A percentile compares a stretch with the other conserved stretches of the same genome.
Conservation (phyloP, 2,113 vertebrate genomes). For the Plestiodon gilberti region DNA sequence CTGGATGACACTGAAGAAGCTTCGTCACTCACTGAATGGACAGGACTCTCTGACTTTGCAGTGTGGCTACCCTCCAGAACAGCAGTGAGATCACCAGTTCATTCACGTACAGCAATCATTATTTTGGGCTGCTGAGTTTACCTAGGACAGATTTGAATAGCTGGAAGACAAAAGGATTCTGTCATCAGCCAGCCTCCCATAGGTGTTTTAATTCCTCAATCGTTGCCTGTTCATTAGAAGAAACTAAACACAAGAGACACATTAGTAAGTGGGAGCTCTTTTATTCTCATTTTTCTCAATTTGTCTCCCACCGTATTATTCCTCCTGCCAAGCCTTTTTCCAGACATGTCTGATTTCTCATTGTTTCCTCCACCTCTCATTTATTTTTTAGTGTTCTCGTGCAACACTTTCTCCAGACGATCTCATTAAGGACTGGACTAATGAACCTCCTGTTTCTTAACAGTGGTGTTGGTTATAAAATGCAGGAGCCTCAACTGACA, state of each 20-base stretch:
- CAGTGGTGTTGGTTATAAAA: conserved; percentile 48
- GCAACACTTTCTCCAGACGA: conserved; percentile 70
- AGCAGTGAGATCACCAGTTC: background rate
- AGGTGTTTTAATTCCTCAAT: background rate
- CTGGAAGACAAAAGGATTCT: background rate
- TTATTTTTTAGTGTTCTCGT: conserved; percentile 63
- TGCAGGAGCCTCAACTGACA: conserved; percentile 40
- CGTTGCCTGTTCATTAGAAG: background rate
- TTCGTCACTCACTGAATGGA: background rate
- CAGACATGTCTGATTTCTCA: background rate
- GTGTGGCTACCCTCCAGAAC: background rate
- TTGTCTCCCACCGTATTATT: conserved; percentile 25
- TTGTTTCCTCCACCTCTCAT: conserved; percentile 29
- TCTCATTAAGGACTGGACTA: conserved; percentile 72
- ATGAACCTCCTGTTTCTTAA: conserved; percentile 71
- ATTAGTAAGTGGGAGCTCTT: background rate
- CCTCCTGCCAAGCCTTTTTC: conserved; percentile 11
- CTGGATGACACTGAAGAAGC: background rate
- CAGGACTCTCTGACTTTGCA: background rate
- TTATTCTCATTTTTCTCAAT: conserved; percentile 13
- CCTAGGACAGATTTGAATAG: background rate
- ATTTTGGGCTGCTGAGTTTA: background rate
- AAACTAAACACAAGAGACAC: background rate
- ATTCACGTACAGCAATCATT: background rate
- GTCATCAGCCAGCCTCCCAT: background rate